These are phyloP conservation scores for Psittacula echo DNA, from an alignment of 2,797 vertebrate genomes.

Conservation along the genomic window DNA sequence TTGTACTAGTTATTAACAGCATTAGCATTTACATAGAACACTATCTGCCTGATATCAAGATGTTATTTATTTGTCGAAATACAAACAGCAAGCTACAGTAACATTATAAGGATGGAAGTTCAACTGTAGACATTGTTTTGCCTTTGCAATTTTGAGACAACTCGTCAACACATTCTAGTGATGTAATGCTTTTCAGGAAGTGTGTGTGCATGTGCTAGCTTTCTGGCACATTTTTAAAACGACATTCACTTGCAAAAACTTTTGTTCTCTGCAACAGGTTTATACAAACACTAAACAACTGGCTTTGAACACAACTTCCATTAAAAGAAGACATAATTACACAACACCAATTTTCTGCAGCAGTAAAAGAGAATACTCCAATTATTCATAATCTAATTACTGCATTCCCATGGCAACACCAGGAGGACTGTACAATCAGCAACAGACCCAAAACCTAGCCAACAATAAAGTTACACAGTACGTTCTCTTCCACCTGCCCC, in stretches of 20 bases:
- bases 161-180: not conserved
- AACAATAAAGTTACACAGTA: not conserved
- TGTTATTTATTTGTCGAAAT: not conserved
- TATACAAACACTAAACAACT: not conserved
- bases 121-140: not conserved
- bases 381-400: slow-evolving; percentile 34
- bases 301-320: not conserved
- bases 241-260: not conserved
- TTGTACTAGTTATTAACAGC: not conserved
- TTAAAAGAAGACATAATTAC: slow-evolving; percentile 53
- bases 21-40: not conserved
- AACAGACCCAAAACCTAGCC: not conserved
- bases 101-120: not conserved
- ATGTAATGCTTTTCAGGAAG: not conserved
- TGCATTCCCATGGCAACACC: slow-evolving; percentile 56
- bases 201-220: accelerated
- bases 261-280: slow-evolving; percentile 1
- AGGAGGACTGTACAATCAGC: not conserved
- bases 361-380: slow-evolving; percentile 25
- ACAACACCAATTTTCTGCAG: slow-evolving; percentile 16
- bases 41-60: not conserved
- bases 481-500: not conserved
- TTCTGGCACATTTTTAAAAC: not conserved
- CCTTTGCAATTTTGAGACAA: not conserved
- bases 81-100: not conserved